Percentiles rank a stretch among this genome's conserved stretches.
These are phyloP conservation scores for Acanthosoma haemorrhoidale DNA, from an alignment of 2,888 invertebrate genomes.

Conservation along the genomic window DNA sequence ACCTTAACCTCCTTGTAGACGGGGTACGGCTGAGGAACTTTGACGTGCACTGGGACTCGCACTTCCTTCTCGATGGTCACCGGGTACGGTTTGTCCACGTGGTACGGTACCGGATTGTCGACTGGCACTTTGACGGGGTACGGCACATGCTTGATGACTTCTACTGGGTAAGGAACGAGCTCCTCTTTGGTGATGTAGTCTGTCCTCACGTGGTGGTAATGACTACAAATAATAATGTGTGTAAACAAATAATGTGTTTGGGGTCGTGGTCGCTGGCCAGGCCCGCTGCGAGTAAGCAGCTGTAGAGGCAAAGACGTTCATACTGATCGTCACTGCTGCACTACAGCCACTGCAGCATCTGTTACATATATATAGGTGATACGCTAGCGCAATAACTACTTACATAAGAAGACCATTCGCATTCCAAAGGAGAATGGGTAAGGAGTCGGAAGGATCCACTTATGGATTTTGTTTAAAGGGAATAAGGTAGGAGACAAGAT, in stretches of 20 bases:
- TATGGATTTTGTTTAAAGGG: no score
- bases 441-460: no score
- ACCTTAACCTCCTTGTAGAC: slow-evolving; percentile 41
- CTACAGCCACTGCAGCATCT: not conserved
- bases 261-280: not conserved
- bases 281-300: not conserved
- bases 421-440: no score
- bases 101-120: slow-evolving; percentile 41
- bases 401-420: no score
- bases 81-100: slow-evolving; percentile 42
- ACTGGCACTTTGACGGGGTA: slow-evolving; percentile 42
- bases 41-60: slow-evolving; percentile 41
- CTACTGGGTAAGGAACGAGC: slow-evolving; percentile 41
- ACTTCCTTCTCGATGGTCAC: slow-evolving; percentile 42
- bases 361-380: not conserved
- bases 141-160: slow-evolving; percentile 42
- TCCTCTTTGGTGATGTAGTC: slow-evolving; percentile 40
- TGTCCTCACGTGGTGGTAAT: slow-evolving; percentile 28
- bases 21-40: slow-evolving; percentile 42
- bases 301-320: not conserved
- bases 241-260: not conserved
- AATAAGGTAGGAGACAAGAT: no score
- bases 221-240: no score
- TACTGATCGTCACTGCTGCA: not conserved
- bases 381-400: not conserved